Evolutionary conservation across 1,140 invertebrate species (phyloP).

Genomic region (Tetramorium parvispinum): DNA sequence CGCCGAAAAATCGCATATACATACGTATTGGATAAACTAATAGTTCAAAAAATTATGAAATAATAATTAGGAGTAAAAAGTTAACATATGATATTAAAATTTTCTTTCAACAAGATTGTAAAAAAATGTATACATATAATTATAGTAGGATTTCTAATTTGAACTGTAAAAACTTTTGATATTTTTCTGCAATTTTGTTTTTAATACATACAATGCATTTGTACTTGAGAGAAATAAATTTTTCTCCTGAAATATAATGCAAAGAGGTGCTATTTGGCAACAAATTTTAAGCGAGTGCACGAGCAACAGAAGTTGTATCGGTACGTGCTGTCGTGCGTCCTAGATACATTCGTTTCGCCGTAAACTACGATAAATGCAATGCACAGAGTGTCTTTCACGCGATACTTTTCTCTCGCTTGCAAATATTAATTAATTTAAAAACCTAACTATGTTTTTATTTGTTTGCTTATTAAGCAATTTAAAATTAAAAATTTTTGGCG

Average conservation of each 20-base stretch:
- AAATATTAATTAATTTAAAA: constrained; percentile 13
- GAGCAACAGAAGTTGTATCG: constrained; percentile 28
- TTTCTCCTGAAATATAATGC: neutral
- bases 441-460: neutral
- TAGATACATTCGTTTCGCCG: constrained; percentile 42
- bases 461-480: neutral
- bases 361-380: constrained; percentile 37
- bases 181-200: constrained; percentile 1
- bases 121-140: no score
- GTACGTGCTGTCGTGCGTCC: constrained; percentile 49
- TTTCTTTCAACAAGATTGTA: no score
- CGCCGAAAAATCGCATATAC: neutral
- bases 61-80: neutral
- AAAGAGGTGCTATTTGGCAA: neutral
- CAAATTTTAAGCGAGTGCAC: constrained; percentile 36
- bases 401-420: neutral
- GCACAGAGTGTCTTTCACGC: neutral
- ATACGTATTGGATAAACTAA: neutral
- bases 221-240: neutral
- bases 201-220: neutral
- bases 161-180: neutral
- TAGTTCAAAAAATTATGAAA: neutral
- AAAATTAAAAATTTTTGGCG: neutral
- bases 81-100: no score
- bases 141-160: neutral